Conservation (phyloP, 1,140 invertebrate species). For the Zaprionus capensis region DNA sequence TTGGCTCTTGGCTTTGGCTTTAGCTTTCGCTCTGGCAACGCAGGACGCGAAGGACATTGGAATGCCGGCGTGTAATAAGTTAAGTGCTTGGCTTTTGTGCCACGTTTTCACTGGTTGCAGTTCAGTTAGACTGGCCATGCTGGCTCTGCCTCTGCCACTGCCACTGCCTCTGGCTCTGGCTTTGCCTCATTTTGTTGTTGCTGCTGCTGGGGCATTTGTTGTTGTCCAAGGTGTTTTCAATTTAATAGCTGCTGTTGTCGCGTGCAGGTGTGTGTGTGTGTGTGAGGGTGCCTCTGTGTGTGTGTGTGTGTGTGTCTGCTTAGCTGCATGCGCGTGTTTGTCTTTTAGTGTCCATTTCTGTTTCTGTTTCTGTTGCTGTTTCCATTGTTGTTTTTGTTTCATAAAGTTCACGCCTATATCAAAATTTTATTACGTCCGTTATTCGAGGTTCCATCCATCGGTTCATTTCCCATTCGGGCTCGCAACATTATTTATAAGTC, state of each 20-base stretch:
- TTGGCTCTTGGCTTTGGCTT: constrained; percentile 22
- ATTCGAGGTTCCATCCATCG: constrained; percentile 19
- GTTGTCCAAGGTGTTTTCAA: constrained; percentile 66
- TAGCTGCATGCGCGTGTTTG: constrained; percentile 71
- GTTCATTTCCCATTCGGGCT: constrained; percentile 8
- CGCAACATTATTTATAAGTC: constrained; percentile 71
- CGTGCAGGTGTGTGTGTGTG: constrained; percentile 33
- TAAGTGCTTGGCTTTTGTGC: constrained; percentile 76
- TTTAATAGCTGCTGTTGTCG: constrained; percentile 60
- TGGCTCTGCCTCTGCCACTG: neutral
- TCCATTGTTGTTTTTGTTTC: constrained; percentile 39
- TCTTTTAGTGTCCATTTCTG: constrained; percentile 57
- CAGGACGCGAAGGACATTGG: constrained; percentile 44
- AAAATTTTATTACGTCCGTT: constrained; percentile 65
- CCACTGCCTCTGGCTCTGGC: constrained; percentile 32
- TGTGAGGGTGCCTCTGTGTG: constrained; percentile 47
- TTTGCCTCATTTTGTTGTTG: constrained; percentile 13
- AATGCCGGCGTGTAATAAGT: constrained; percentile 76
- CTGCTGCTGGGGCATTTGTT: constrained; percentile 37
- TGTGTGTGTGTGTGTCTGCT: constrained; percentile 42
- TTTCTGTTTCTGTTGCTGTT: constrained; percentile 25
- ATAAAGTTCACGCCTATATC: constrained; percentile 80
- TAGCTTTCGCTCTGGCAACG: neutral
- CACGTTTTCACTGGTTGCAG: constrained; percentile 34
- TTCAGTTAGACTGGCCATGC: constrained; percentile 11